These are phyloP conservation scores for Apostichopus californicus DNA, from an alignment of 35 echinoderm and acorn worm species.

Conservation along the genomic window DNA sequence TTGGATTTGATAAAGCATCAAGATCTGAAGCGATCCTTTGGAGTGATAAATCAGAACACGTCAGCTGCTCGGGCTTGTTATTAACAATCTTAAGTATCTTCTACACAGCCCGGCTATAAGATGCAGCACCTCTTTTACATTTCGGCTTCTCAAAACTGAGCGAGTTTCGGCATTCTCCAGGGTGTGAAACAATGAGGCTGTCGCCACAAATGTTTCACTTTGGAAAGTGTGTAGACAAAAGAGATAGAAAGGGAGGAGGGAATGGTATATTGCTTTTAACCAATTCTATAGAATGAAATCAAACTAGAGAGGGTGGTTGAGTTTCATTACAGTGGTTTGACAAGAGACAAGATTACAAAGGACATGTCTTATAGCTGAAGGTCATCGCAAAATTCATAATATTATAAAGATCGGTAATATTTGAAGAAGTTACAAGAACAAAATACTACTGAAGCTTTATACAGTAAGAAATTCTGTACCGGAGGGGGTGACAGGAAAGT, in stretches of 20 bases:
- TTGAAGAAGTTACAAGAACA: no score
- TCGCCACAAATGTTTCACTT: constrained; percentile 29
- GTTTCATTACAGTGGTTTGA: background rate
- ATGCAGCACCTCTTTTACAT: constrained; percentile 17
- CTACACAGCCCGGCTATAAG: background rate
- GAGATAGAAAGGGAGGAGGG: background rate
- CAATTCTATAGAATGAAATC: background rate
- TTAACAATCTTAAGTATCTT: constrained; percentile 17
- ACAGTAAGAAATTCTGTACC: no score
- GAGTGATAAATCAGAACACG: constrained; percentile 37
- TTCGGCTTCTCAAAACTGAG: background rate
- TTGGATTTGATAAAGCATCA: constrained; percentile 50
- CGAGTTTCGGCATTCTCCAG: constrained; percentile 33
- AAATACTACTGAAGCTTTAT: no score
- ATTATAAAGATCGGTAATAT: no score
- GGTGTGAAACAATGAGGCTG: constrained; percentile 38
- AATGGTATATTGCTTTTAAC: background rate
- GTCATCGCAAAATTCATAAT: background rate
- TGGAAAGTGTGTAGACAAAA: background rate
- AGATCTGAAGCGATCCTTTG: constrained; percentile 23
- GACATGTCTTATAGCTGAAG: background rate
- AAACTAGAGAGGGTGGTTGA: background rate
- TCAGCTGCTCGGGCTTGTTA: constrained; percentile 39
- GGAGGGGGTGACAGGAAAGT: no score
- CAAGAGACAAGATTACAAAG: constrained; percentile 4